Base-by-base conservation (phyloP, 2,113 vertebrate species). In the Turdus rufiventris region DNA sequence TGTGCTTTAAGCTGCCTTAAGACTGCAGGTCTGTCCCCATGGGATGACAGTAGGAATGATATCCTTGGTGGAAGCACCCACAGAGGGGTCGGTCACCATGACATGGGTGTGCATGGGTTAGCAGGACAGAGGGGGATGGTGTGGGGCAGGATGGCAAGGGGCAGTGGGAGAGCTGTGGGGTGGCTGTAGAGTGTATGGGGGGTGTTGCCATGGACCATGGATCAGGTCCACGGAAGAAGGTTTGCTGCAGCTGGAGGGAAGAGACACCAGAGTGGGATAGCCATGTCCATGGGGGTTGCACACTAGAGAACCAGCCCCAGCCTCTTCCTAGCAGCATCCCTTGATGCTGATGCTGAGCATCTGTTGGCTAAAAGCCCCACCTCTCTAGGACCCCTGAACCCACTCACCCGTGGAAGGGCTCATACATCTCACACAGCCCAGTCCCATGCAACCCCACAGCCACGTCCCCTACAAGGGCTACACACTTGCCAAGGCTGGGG, bases 1-100 rank as follows among this genome's bases (percentile, higher is more conserved):
- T 62, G 50, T 75, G 26, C 65, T 85, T 92, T 36, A 25, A 89
- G 29, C 47, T 93, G 93, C 93, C 89, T 93, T 93, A 95, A 90
- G 89, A 77, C 38, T 78, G 70, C 34, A 48, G 68, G 58, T 63
- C 33, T 48, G 42, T 56, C 54, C 51, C 45, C 36, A 6, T 0
- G 8, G 13, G 73, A 31, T 53, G 53, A 34, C 61, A 20, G 7
- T 4, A 36, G 68, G 85, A 84, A 71, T 3, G 1, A 28, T 17
- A 42, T 28, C 62, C 57, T 47, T 9, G 33, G 33, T 40, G 48
- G 73, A n/a, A 50, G 33, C 14, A 18, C 58, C 29, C 18, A 14
- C 2, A 8, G 42, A 60, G 36, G 53, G 29, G 14, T 26, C 0
- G 1, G 24, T 61, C 50, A 43, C 54, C 36, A 19, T 31, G 25